phyloP scores from a whole-genome alignment of 2,797 vertebrate genomes.

The Neopelma chrysocephalum region DNA sequence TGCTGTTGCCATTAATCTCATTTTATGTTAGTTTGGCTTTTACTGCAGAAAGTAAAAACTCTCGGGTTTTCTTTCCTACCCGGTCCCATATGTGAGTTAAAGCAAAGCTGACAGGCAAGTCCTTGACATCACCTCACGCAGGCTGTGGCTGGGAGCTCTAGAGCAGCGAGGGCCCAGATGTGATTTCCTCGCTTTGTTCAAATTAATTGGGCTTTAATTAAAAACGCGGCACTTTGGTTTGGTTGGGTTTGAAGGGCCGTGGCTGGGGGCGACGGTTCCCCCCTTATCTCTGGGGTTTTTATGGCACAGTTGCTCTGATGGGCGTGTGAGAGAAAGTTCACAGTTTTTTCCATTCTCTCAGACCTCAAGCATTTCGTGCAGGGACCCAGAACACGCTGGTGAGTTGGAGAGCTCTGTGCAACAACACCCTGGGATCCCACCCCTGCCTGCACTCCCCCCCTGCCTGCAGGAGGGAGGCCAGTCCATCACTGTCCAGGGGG shows the following conservation, averaged over 20 bases:
- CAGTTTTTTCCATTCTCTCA: slow-evolving; percentile 16
- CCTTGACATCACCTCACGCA: slow-evolving; percentile 52
- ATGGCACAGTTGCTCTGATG: not conserved
- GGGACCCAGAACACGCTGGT: not conserved
- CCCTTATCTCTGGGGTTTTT: not conserved
- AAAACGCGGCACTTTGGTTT: slow-evolving; percentile 7
- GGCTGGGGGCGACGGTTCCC: not conserved
- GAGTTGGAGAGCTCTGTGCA: not conserved
- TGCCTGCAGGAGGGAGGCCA: not conserved
- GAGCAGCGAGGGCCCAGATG: slow-evolving; percentile 16
- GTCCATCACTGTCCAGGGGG: not conserved
- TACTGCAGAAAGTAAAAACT: slow-evolving; percentile 53
- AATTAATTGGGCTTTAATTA: slow-evolving; percentile 54
- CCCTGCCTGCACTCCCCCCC: not conserved
- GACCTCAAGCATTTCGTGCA: not conserved
- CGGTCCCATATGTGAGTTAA: slow-evolving; percentile 9
- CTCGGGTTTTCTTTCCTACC: slow-evolving; percentile 33
- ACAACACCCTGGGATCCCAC: not conserved
- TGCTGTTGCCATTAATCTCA: slow-evolving; percentile 51
- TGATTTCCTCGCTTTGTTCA: slow-evolving; percentile 41
- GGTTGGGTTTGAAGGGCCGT: slow-evolving; percentile 2
- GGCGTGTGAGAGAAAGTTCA: not conserved
- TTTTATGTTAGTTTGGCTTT: slow-evolving; percentile 59
- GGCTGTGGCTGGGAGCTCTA: not conserved
- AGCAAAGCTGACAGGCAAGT: slow-evolving; percentile 55